Percentiles rank a stretch among this genome's conserved stretches.
These are phyloP conservation scores for Bombus pascuorum DNA, from an alignment of 1,140 invertebrate species.

Conservation along the genomic window DNA sequence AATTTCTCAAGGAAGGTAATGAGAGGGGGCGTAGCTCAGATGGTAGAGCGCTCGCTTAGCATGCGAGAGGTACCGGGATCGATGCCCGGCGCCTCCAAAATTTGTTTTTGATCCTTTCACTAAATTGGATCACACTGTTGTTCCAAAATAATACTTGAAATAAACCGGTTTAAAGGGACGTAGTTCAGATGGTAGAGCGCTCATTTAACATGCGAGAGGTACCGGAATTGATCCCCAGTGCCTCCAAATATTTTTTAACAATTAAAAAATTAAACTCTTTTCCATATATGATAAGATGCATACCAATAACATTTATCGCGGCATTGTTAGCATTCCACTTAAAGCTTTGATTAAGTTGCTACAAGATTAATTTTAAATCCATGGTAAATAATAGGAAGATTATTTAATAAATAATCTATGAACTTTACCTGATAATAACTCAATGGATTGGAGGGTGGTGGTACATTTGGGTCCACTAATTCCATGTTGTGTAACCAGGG, in stretches of 20 bases:
- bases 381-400: background rate
- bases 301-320: no score
- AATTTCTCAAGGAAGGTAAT: background rate
- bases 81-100: constrained; percentile 88
- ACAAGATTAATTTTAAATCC: background rate
- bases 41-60: constrained; percentile 94
- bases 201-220: constrained; percentile 94
- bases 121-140: constrained; percentile 25
- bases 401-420: background rate
- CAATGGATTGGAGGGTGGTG: constrained; percentile 89
- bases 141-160: background rate
- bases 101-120: constrained; percentile 68
- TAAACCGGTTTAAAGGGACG: constrained; percentile 58
- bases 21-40: constrained; percentile 86
- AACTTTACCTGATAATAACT: constrained; percentile 90
- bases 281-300: no score
- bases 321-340: background rate
- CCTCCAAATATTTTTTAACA: constrained; percentile 83
- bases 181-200: constrained; percentile 94
- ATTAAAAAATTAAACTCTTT: background rate
- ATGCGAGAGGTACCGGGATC: constrained; percentile 93
- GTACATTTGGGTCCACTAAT: constrained; percentile 97
- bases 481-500: constrained; percentile 99
- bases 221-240: constrained; percentile 92
- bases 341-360: background rate